A percentile compares a stretch with the other conserved stretches of the same genome.
Conservation (phyloP, 1,140 invertebrate genomes). For the Macrosteles quadrilineatus region DNA sequence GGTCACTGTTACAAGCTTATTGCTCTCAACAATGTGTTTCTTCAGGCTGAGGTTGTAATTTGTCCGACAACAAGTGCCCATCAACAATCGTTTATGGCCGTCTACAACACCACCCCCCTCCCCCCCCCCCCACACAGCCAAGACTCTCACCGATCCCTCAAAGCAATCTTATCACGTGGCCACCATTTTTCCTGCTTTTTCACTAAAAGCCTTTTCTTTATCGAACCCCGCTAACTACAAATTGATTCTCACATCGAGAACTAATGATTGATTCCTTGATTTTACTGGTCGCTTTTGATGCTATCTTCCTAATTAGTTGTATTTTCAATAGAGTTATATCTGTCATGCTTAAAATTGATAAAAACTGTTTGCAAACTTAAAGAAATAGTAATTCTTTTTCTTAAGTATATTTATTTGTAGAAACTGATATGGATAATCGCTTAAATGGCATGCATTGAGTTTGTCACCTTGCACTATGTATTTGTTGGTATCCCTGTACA, state of each 20-base stretch:
- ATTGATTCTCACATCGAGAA: neutral
- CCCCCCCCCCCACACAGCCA: neutral
- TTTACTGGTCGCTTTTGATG: neutral
- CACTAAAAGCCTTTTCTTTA: neutral
- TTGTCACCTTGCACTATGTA: too few species aligned
- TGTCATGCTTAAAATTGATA: too few species aligned
- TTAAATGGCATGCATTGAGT: too few species aligned
- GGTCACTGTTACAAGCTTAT: too few species aligned
- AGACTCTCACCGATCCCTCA: neutral
- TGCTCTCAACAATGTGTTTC: neutral
- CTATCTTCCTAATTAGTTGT: too few species aligned
- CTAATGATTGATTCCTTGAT: neutral
- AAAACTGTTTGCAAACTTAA: too few species aligned
- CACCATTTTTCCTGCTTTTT: constrained; percentile 11
- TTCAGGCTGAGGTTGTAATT: neutral
- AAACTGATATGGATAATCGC: too few species aligned
- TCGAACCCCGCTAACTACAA: constrained; percentile 4
- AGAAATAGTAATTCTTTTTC: too few species aligned
- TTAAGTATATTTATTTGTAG: too few species aligned
- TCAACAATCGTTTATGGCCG: constrained; percentile 11
- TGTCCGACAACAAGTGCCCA: constrained; percentile 5
- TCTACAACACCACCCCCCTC: neutral
- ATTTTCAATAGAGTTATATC: too few species aligned
- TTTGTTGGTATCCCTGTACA: too few species aligned
- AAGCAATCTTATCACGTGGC: constrained; percentile 14